Evolutionary conservation across 1,140 invertebrate species (phyloP), one percentile per base, ranked within the genome.

Genomic region (Sogatella furcifera): DNA sequence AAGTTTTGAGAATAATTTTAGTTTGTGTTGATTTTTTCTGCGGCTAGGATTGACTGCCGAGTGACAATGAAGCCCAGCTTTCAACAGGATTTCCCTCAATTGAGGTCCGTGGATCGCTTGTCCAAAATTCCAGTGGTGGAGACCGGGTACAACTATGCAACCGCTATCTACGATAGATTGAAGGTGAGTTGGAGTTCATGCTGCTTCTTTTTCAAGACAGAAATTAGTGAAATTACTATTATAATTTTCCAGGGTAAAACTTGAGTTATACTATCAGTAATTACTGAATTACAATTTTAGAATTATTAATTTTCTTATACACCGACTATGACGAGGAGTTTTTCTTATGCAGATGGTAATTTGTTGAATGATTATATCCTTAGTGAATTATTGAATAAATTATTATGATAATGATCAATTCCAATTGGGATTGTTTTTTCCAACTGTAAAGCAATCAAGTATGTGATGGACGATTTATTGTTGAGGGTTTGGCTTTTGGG

Each of bases 81-180:
- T 17, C 46, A 49, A 17, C 15, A 49, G 21, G 71, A 74, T 58
- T 62, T 82, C 46, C 78, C 78, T 17, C 73, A 76, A 55, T 70
- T 88, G 69, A 80, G 86, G 70, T 80, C 84, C 34, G 78, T 88
- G 13, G 76, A 78, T 22, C 76, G 85, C 60, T 81, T 89, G 19
- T 78, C 79, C 2, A 81, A 79, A 61, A 78, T 89, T 44, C 87
- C 87, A 0, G 81, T 88, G 53, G 80, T 89, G 2, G 85, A 86
- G 68, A 81, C 82, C 15, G 78, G 85, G 46, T 81, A 86, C 63
- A 78, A 78, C 61, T 81, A 84, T 44, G 84, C 84, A 28, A 82
- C 81, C 63, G 81, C 80, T 64, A 74, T 88, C 42, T 89, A 89
- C 66, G 74, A 72, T 17, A 84, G 70, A 70, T 80, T 89, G 31